phyloP scores from a whole-genome alignment of 37 sponge, comb jelly and placozoan species.

The Theonella swinhoei region DNA sequence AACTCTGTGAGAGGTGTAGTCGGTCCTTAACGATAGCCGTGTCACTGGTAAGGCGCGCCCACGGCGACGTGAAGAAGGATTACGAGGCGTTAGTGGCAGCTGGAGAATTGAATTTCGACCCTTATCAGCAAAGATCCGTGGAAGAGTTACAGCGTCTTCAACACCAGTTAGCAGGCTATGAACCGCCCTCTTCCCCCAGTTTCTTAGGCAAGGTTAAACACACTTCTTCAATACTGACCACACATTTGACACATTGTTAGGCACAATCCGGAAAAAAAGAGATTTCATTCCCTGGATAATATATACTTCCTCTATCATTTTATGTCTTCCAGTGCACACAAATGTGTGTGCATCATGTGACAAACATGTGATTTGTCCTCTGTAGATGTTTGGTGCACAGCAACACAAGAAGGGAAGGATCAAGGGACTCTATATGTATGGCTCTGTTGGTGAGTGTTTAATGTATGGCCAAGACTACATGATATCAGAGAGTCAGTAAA shows the following conservation, averaged over 20 bases:
- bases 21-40: background rate
- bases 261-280: background rate
- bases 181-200: constrained; percentile 16
- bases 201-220: constrained; percentile 35
- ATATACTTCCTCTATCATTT: background rate
- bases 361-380: too few species aligned
- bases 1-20: background rate
- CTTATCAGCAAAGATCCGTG: constrained; percentile 54
- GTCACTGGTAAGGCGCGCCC: background rate
- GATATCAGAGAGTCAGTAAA: too few species aligned
- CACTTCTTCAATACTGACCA: background rate
- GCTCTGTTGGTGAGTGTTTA: constrained; percentile 80
- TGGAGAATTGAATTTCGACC: constrained; percentile 30
- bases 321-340: too few species aligned
- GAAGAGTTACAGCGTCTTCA: constrained; percentile 40
- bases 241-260: background rate
- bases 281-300: background rate
- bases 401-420: constrained; percentile 2
- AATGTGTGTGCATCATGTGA: too few species aligned
- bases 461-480: too few species aligned
- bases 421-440: constrained; percentile 89
- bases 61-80: constrained; percentile 13
- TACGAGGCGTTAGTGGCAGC: constrained; percentile 52
- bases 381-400: constrained; percentile 43
- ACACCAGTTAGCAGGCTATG: constrained; percentile 34